phyloP scores from a whole-genome alignment of 2,113 vertebrate species.

The Tauraco erythrolophus region DNA sequence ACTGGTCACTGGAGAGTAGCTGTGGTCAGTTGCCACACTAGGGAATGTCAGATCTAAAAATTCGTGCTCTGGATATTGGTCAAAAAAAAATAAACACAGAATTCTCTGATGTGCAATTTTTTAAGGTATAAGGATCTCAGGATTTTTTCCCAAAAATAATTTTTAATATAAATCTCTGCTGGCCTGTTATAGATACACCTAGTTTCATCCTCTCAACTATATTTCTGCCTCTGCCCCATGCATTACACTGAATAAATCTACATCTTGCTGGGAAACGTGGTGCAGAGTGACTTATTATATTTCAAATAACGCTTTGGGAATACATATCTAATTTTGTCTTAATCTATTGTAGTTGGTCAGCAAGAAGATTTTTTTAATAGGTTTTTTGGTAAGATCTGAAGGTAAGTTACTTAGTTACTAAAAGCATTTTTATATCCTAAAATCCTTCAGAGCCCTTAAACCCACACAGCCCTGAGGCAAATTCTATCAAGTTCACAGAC shows the following conservation, averaged over 20 bases:
- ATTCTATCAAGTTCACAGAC: neutral
- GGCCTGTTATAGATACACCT: neutral
- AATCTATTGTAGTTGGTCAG: neutral
- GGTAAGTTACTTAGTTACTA: neutral
- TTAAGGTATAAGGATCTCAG: neutral
- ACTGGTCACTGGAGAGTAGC: neutral
- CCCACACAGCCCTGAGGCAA: neutral
- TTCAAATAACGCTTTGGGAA: neutral
- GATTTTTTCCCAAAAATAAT: neutral
- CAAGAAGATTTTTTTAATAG: neutral
- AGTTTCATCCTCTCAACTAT: neutral
- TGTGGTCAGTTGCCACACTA: neutral
- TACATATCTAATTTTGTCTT: neutral
- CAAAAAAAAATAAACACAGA: neutral
- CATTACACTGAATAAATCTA: neutral
- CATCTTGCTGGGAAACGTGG: neutral
- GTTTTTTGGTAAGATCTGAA: neutral
- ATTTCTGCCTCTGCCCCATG: neutral
- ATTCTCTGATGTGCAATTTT: neutral
- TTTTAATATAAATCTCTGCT: neutral
- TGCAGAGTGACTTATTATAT: neutral
- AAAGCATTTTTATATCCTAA: conserved; percentile 18
- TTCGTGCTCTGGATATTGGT: accelerated
- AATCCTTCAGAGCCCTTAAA: conserved; percentile 10
- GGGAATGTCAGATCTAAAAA: neutral